Base-by-base conservation (phyloP, 2,888 invertebrate genomes). In the Liodrosophila aerea region DNA sequence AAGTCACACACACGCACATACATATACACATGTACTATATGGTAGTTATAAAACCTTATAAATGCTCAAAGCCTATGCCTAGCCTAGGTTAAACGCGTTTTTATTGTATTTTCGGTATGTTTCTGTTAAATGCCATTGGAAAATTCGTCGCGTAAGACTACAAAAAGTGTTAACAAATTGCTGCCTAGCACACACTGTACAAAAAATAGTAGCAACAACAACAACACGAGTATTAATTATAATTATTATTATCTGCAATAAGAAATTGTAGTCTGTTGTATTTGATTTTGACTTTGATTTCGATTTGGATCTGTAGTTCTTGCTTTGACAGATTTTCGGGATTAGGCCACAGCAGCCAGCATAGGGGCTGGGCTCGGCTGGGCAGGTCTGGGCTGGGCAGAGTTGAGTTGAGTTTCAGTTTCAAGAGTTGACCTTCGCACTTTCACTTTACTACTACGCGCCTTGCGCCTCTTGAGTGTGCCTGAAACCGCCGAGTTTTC, bases 381-480 rank as follows among this genome's bases (percentile, higher is more conserved):
- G 57, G 73, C 52, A 65, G 52, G 61, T 57, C 71, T 60, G 76
- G 82, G 78, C 85, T 73, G 68, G 71, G 57, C 69, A 73, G 71
- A 70, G 74, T 70, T 64, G 64, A 60, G 36, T 16, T 13, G 22
- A 22, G 22, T 7, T 7, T 15, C 70, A 73, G 54, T 64, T 67
- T 70, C 66, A 60, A 59, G 73, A 68, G 82, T 83, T 81, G 80
- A 81, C 80, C 80, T 81, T 81, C 80, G 80, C 85, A 81, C 80
- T 81, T 81, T 81, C 80, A 81, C 80, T 81, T 81, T 86, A 85
- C 81, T 83, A 84, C 80, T 83, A 77, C 83, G 76, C 83, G 76
- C 76, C 82, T 73, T 71, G 71, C 73, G 45, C 65, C 74, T 61
- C 56, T 78, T 68, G 67, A 67, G 75, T 71, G 72, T 58, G 74